phyloP scores from a whole-genome alignment of 2,888 invertebrate species.

The Rotaria macrura region DNA sequence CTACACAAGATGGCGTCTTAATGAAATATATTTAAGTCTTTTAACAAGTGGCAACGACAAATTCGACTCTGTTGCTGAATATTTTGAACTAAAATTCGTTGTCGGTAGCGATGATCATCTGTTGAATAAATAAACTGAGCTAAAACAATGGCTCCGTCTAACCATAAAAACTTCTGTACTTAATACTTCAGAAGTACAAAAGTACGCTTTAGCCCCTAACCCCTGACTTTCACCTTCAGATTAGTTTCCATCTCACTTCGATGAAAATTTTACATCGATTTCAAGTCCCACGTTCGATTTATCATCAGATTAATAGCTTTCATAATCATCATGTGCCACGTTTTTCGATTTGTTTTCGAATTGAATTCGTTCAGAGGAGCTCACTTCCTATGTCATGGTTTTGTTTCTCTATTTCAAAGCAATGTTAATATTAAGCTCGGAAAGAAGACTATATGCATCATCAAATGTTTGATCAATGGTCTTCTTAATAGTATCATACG shows the following conservation, averaged over 20 bases:
- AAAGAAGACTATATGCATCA: background rate
- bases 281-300: background rate
- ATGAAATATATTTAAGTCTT: too few relatives aligned
- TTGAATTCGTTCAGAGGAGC: background rate
- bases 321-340: background rate
- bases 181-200: too few relatives aligned
- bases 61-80: too few relatives aligned
- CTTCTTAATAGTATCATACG: too few relatives aligned
- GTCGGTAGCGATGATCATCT: too few relatives aligned
- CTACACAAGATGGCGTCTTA: too few relatives aligned
- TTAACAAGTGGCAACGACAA: too few relatives aligned
- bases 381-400: background rate
- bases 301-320: background rate
- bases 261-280: background rate
- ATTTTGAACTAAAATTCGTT: too few relatives aligned
- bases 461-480: background rate
- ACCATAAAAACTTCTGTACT: too few relatives aligned
- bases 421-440: background rate
- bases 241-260: background rate
- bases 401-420: background rate
- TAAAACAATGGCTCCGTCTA: too few relatives aligned
- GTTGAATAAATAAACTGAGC: too few relatives aligned
- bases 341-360: background rate
- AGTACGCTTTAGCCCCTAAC: too few relatives aligned
- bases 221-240: background rate